These are phyloP conservation scores for Drosophila asahinai DNA, from an alignment of 1,140 invertebrate species.

Conservation along the genomic window DNA sequence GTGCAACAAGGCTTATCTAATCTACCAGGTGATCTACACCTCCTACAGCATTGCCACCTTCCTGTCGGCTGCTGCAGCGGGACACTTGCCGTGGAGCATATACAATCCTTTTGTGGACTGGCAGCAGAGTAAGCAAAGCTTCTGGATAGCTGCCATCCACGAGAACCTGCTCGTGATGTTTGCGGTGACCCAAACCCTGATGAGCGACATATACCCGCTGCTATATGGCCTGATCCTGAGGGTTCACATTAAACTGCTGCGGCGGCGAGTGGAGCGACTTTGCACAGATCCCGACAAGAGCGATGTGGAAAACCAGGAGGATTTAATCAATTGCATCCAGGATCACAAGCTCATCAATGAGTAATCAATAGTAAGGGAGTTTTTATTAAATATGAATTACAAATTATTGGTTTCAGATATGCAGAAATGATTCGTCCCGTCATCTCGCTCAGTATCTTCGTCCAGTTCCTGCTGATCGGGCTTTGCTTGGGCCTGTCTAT, in stretches of 20 bases:
- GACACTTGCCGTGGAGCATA: slow-evolving; percentile 42
- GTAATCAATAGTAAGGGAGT: slow-evolving; percentile 1
- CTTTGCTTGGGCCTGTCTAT: slow-evolving; percentile 39
- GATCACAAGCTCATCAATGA: slow-evolving; percentile 49
- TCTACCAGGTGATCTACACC: slow-evolving; percentile 21
- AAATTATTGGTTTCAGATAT: not conserved
- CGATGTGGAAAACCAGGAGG: slow-evolving; percentile 21
- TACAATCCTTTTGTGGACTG: slow-evolving; percentile 54
- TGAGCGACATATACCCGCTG: slow-evolving; percentile 44
- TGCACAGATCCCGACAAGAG: slow-evolving; percentile 27
- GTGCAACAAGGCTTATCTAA: slow-evolving; percentile 44
- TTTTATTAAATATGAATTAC: not conserved
- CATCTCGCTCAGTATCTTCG: slow-evolving; percentile 28
- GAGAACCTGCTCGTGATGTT: slow-evolving; percentile 21
- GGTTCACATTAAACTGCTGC: slow-evolving; percentile 35
- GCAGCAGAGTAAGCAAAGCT: slow-evolving; percentile 1
- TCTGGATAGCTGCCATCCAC: slow-evolving; percentile 13
- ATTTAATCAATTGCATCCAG: slow-evolving; percentile 46
- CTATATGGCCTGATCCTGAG: slow-evolving; percentile 30
- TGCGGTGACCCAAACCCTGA: slow-evolving; percentile 3
- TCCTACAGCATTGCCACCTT: slow-evolving; percentile 19
- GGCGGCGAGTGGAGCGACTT: slow-evolving; percentile 22
- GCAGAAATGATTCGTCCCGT: slow-evolving; percentile 27
- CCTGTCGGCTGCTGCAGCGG: not conserved
- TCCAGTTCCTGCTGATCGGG: slow-evolving; percentile 56